phyloP scores from a whole-genome alignment of 2,797 vertebrate genomes.

The Jordanella pulchra region DNA sequence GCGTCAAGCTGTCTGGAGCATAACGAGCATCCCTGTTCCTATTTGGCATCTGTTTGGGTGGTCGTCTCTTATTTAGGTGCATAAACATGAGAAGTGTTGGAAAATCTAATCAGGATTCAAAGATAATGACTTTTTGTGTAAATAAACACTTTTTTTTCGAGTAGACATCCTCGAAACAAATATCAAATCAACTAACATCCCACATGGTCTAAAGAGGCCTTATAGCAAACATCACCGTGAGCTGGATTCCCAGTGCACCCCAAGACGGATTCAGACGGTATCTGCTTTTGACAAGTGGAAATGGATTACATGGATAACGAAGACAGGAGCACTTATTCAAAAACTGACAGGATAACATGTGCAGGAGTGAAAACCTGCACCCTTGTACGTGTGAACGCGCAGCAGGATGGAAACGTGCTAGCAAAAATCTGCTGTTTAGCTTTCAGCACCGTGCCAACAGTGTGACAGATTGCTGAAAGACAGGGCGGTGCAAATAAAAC shows the following conservation, averaged over 20 bases:
- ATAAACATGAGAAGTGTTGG: slow-evolving; percentile 56
- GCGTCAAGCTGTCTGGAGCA: slow-evolving; percentile 60
- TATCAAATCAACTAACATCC: slow-evolving; percentile 64
- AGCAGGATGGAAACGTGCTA: neutral
- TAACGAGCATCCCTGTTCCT: slow-evolving; percentile 60
- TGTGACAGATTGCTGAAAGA: slow-evolving; percentile 64
- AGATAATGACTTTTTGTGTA: slow-evolving; percentile 66
- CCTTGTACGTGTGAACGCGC: neutral
- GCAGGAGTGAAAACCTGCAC: slow-evolving; percentile 22
- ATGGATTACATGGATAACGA: slow-evolving; percentile 38
- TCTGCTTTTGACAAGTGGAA: slow-evolving; percentile 42
- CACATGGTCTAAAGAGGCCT: slow-evolving; percentile 26
- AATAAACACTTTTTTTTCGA: slow-evolving; percentile 57
- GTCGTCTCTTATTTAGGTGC: slow-evolving; percentile 66
- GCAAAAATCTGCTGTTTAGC: slow-evolving; percentile 46
- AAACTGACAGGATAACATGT: slow-evolving; percentile 12
- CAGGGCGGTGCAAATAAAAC: slow-evolving; percentile 71
- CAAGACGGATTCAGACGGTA: slow-evolving; percentile 22
- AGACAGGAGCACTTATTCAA: slow-evolving; percentile 30
- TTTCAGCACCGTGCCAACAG: slow-evolving; percentile 51
- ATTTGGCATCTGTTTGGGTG: slow-evolving; percentile 64
- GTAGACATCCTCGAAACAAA: slow-evolving; percentile 64
- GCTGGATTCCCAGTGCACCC: slow-evolving; percentile 23
- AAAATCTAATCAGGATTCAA: slow-evolving; percentile 68
- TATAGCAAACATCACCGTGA: slow-evolving; percentile 20